Evolutionary conservation across 2,888 invertebrate genomes (phyloP), one percentile per base, ranked within the genome.

Genomic region (Neoascia interrupta): DNA sequence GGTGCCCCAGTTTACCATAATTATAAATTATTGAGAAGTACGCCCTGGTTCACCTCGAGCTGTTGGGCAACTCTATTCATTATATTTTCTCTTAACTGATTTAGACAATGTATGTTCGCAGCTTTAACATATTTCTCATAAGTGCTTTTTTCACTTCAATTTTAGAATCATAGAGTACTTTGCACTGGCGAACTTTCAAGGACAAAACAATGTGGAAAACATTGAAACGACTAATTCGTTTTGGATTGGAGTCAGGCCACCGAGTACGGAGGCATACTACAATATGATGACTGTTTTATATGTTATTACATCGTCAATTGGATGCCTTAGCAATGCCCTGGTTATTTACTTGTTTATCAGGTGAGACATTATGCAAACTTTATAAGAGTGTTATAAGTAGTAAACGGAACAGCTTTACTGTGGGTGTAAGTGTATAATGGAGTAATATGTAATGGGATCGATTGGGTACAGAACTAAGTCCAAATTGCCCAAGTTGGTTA

Each of bases 261-360:
- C 93, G 0, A 86, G 89, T 31, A 89, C 90, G 47, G 83, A 85
- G 18, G 87, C 91, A 45, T 93, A 93, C 86, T 91, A 91, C 84
- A 85, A 90, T 2, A n/a, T n/a, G n/a, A 88, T 94, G 83, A 94
- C 92, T 1, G 86, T 89, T 11, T 83, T 93, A 53, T 94, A 94
- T 85, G 84, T 91, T 18, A 82, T 93, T 41, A 91, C 95, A 83
- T 90, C 92, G 84, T 87, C 91, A 1, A 86, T 92, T 31, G 95
- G 95, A 11, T 89, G 92, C 76, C 89, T 91, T 85, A 95, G 95
- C 23, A 95, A 95, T 85, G 88, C 91, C 15, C 89, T 93, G 18
- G 94, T 95, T 16, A 91, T 95, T 69, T 91, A 92, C 84, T 92
- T 95, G 92, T 94, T 94, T 85, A 85, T 91, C 81, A 93, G 92